Evolutionary conservation across 2,888 invertebrate species (phyloP), one percentile per base, ranked within the genome.

Genomic region (Melangyna quadrimaculata): DNA sequence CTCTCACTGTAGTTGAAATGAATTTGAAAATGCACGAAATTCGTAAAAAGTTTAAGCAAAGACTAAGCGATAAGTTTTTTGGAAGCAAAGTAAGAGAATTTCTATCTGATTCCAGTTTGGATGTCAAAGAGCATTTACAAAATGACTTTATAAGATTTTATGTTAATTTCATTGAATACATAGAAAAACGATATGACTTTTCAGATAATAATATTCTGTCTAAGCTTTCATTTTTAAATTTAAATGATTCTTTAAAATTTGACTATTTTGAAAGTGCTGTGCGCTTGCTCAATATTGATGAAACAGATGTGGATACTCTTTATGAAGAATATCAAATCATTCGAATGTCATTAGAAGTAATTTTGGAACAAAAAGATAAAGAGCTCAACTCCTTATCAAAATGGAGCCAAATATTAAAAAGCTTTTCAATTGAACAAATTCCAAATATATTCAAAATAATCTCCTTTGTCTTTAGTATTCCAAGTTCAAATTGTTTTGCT

Each of bases 1-100:
- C 43, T 43, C 29, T 27, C n/a, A 53, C 53, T 53, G 29, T 55
- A 8, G 1, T 29, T 55, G 17, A 55, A 55, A 55, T 29, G 32
- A 29, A 55, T 55, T 55, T 55, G 5, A 55, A 55, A 55, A 55
- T 55, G 53, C 53, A 55, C 53, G 53, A n/a, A 17, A 17, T 32
- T 32, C 43, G n/a, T n/a, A n/a, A n/a, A n/a, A 43, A 43, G 9
- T 45, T 45, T 19, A 19, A 45, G 19, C 19, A 45, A 19, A 45
- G 4, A 27, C 17, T 55, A 10, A 55, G 10, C 2, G 55, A 29
- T 32, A 32, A 1, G 8, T 55, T 55, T 10, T 32, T 55, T 5
- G 27, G 27, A 17, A 53, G 53, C n/a, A 29, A 9, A 4, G 32
- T 9, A 32, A 55, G 10, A 17, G 6, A 7, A 17, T 55, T 29